Percentiles rank a stretch among this genome's conserved stretches.
phyloP scores from a whole-genome alignment of 1,140 invertebrate species.

The Streblospio benedicti region DNA sequence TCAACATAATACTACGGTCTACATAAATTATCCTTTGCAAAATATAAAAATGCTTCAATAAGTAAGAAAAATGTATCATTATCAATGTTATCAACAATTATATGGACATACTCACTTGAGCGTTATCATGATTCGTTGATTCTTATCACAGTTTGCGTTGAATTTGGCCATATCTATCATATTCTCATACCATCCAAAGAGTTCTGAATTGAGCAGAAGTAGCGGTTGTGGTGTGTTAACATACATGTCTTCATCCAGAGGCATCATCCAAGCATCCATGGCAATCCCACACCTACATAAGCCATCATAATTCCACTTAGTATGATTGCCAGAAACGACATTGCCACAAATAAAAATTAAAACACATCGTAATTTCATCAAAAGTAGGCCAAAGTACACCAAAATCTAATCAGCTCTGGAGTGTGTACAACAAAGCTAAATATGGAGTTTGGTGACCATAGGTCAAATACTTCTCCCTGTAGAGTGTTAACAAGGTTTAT shows the following conservation, averaged over 20 bases:
- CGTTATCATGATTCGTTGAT: constrained; percentile 44
- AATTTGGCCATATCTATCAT: constrained; percentile 52
- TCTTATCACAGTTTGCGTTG: constrained; percentile 20
- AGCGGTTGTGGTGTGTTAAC: constrained; percentile 52
- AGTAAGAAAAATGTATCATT: constrained; percentile 4
- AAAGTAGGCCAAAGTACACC: too few species aligned
- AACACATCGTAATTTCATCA: too few species aligned
- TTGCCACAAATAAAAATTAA: too few species aligned
- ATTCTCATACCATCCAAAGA: constrained; percentile 58
- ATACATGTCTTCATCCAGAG: constrained; percentile 53
- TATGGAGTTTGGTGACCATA: too few species aligned
- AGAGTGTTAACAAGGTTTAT: too few species aligned
- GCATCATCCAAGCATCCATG: constrained; percentile 64
- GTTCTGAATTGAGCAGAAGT: constrained; percentile 58
- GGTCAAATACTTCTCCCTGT: too few species aligned
- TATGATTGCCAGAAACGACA: too few species aligned
- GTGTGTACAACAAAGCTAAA: too few species aligned
- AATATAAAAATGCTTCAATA: background rate
- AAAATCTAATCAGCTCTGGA: too few species aligned
- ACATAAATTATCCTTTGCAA: background rate
- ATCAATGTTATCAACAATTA: background rate
- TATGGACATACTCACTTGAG: constrained; percentile 45
- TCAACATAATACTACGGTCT: background rate
- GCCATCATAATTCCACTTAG: too few species aligned
- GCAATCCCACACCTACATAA: constrained; percentile 46